A percentile compares a stretch with the other conserved stretches of the same genome.
Conservation (phyloP, 2,797 vertebrate species). For the Pseudomugil tenellus region DNA sequence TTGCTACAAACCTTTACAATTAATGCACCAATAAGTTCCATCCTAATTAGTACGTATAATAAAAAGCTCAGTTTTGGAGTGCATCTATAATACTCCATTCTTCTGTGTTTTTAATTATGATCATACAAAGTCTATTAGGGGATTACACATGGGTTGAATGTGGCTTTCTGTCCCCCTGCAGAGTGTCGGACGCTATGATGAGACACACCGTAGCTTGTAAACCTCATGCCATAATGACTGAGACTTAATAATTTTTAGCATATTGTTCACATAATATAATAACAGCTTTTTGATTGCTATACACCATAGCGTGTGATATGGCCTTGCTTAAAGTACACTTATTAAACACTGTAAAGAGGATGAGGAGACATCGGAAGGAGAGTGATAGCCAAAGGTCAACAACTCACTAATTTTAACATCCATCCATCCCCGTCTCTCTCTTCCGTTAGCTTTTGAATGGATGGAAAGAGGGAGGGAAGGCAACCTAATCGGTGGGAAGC, state of each 20-base stretch:
- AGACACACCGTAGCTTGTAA: background rate
- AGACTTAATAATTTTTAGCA: background rate
- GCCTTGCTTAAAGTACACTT: slow-evolving; percentile 54
- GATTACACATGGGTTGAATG: no score
- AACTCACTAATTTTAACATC: slow-evolving; percentile 91
- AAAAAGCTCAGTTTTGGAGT: no score
- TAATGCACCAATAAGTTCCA: no score
- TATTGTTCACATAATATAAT: background rate
- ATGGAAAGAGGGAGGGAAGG: slow-evolving; percentile 60
- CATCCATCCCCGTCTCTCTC: slow-evolving; percentile 53
- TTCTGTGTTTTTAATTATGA: no score
- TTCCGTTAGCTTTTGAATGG: slow-evolving; percentile 41
- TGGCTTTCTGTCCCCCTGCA: no score
- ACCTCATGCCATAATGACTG: no score
- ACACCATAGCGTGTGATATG: slow-evolving; percentile 81
- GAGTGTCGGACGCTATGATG: background rate
- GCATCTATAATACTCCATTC: no score
- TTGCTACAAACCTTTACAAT: no score
- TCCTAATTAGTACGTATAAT: no score
- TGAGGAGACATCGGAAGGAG: slow-evolving; percentile 40
- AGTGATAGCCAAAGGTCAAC: slow-evolving; percentile 85
- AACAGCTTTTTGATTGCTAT: slow-evolving; percentile 19
- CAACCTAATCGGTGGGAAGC: slow-evolving; percentile 92
- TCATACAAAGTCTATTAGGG: no score
- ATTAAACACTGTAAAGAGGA: slow-evolving; percentile 66